phyloP scores from a whole-genome alignment of 2,113 vertebrate species.

The Meriones unguiculatus region DNA sequence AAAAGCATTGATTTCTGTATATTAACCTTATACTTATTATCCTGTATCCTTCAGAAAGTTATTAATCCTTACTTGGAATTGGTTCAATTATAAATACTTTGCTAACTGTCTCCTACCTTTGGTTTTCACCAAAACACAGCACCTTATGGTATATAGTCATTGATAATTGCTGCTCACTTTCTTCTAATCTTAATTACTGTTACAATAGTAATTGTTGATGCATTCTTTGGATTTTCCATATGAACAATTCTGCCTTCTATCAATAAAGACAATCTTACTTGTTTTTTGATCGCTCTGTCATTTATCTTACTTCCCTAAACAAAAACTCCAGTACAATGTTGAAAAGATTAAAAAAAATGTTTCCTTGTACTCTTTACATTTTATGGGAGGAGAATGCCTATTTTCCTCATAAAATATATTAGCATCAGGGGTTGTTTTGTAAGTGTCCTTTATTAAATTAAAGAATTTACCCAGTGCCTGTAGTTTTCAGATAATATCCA shows the following conservation, averaged over 20 bases:
- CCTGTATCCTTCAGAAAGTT: not conserved
- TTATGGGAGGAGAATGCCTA: not conserved
- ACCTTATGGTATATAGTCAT: not conserved
- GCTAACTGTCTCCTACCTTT: not conserved
- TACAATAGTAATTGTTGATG: not conserved
- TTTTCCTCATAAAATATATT: not conserved
- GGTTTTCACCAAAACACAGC: not conserved
- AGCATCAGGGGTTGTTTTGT: not conserved
- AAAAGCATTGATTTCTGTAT: not conserved
- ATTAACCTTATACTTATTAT: not conserved
- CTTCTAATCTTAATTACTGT: not conserved
- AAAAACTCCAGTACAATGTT: not conserved
- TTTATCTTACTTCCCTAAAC: not conserved
- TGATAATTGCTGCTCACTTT: not conserved
- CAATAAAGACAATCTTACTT: conserved; percentile 14
- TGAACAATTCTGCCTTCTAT: not conserved
- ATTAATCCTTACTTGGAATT: not conserved
- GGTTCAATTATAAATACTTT: not conserved
- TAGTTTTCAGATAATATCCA: not conserved
- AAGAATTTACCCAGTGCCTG: not conserved
- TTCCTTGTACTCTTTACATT: not conserved
- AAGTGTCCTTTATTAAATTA: conserved; percentile 3
- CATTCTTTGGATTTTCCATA: not conserved
- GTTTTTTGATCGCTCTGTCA: not conserved
- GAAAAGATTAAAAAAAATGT: not conserved